Conservation (phyloP, 1,140 invertebrate species). For the Homalodisca vitripennis region DNA sequence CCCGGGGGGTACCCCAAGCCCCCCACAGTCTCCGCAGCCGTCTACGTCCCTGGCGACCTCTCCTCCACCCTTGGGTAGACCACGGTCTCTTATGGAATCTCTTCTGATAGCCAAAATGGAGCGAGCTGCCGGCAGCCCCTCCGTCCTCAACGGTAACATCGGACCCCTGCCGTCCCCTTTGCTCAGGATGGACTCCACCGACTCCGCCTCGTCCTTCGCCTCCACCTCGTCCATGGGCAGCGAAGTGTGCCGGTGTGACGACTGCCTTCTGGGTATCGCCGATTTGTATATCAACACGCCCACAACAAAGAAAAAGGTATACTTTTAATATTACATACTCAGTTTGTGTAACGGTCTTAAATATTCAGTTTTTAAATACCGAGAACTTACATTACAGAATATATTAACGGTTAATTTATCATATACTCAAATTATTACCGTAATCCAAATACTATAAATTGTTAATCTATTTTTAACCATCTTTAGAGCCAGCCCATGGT, state of each 20-base stretch:
- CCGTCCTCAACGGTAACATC: constrained; percentile 35
- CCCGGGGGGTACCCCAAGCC: neutral
- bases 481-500: too few species aligned
- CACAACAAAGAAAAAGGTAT: constrained; percentile 58
- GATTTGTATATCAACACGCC: constrained; percentile 63
- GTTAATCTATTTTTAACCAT: too few species aligned
- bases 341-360: too few species aligned
- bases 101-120: constrained; percentile 76
- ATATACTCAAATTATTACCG: too few species aligned
- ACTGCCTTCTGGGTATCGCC: constrained; percentile 77
- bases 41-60: constrained; percentile 18
- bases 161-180: constrained; percentile 50
- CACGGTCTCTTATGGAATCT: constrained; percentile 72
- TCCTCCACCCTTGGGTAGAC: constrained; percentile 48
- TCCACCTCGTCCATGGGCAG: constrained; percentile 61
- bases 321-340: too few species aligned
- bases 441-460: too few species aligned
- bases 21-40: neutral
- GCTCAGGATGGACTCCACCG: constrained; percentile 71
- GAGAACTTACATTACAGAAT: too few species aligned
- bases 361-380: too few species aligned
- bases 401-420: too few species aligned
- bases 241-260: constrained; percentile 78
- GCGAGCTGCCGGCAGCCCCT: constrained; percentile 43
- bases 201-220: constrained; percentile 72